Evolutionary conservation across 2,113 vertebrate species (phyloP).

Genomic region (Gallinago paraguaiae): DNA sequence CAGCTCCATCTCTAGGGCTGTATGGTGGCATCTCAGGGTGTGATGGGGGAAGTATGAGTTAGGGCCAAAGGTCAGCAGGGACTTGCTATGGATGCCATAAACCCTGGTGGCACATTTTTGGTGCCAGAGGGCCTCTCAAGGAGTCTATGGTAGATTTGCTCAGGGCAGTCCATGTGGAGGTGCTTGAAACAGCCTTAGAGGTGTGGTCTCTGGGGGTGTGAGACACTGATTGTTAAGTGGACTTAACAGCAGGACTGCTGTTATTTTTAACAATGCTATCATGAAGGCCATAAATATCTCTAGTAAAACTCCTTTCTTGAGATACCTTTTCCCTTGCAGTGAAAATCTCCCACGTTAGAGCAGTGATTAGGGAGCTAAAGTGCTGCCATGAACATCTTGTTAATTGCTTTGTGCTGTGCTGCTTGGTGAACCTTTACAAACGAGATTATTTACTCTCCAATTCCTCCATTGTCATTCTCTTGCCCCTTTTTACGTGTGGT

Average conservation of each 20-base stretch:
- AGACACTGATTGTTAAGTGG: background rate
- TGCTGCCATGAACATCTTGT: slow-evolving; percentile 37
- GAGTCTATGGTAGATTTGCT: background rate
- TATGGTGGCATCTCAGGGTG: background rate
- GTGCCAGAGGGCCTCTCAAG: background rate
- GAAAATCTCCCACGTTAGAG: background rate
- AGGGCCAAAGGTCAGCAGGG: background rate
- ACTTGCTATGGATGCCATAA: background rate
- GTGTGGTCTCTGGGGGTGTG: background rate
- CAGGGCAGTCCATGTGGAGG: background rate
- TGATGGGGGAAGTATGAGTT: background rate
- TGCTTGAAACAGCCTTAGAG: background rate
- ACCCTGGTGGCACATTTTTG: background rate
- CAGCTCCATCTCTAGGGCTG: background rate
- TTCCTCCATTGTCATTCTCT: slow-evolving; percentile 60
- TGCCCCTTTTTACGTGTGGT: slow-evolving; percentile 17
- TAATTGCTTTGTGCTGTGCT: slow-evolving; percentile 61
- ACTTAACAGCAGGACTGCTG: background rate
- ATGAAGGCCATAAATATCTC: background rate
- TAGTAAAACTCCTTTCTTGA: background rate
- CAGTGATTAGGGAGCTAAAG: slow-evolving; percentile 34
- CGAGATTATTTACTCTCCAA: slow-evolving; percentile 55
- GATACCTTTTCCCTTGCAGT: background rate
- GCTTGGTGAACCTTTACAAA: slow-evolving; percentile 70
- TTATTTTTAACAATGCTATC: background rate